phyloP scores from a whole-genome alignment of 37 sponge, comb jelly and placozoan genomes.

The Hexactinellida sp. region DNA sequence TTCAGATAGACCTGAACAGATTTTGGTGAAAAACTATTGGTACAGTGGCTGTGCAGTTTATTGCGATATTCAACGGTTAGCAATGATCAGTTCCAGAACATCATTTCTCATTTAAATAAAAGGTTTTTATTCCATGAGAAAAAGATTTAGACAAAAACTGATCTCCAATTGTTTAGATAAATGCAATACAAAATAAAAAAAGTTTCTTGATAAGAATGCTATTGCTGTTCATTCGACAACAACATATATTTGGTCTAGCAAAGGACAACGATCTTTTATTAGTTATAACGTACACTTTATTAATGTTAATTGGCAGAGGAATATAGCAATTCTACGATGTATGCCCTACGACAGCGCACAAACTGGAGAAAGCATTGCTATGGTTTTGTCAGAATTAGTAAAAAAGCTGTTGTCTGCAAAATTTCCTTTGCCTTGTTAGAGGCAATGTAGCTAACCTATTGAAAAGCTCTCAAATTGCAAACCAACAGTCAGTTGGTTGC shows the following conservation, averaged over 20 bases:
- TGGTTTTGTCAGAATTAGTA: too few species aligned
- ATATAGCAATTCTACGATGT: not conserved
- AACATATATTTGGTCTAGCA: not conserved
- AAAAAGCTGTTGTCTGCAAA: not conserved
- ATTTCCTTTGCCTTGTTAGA: not conserved
- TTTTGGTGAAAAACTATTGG: slow-evolving; percentile 17
- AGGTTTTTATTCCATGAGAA: not conserved
- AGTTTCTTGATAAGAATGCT: not conserved
- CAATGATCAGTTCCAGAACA: slow-evolving; percentile 11
- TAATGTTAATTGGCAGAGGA: not conserved
- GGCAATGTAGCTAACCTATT: not conserved
- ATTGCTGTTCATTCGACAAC: not conserved
- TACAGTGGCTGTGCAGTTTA: not conserved
- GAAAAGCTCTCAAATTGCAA: not conserved
- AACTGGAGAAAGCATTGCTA: too few species aligned
- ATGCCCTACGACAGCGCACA: too few species aligned
- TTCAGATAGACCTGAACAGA: slow-evolving; percentile 12
- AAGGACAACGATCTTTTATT: not conserved
- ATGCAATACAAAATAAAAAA: not conserved
- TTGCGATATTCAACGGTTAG: slow-evolving; percentile 15
- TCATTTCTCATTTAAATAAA: slow-evolving; percentile 5
- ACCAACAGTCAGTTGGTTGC: too few species aligned
- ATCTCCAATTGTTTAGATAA: not conserved
- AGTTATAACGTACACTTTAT: not conserved
- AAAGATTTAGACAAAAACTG: not conserved